Evolutionary conservation across 2,113 vertebrate genomes (phyloP), one percentile per base, ranked within the genome.

Genomic region (Meles meles): DNA sequence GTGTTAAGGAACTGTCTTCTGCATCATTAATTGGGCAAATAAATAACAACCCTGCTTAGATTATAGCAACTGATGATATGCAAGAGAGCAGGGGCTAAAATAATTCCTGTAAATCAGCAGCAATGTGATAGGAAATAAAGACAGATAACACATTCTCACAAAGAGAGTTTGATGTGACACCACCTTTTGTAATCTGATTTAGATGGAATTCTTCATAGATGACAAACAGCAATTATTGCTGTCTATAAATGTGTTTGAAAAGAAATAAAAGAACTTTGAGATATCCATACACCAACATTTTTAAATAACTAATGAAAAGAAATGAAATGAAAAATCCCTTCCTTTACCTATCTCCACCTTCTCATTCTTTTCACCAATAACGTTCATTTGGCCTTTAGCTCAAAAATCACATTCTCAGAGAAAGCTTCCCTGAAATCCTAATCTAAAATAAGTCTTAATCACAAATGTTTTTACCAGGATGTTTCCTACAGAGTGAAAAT

Each of bases 1-100:
- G 72, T 86, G 47, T 81, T 96, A 76, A 90, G 17, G 2, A 96
- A 77, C 59, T 87, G n/a, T 91, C 55, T 80, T 65, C 69, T 80
- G 4, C 34, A 88, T 83, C 82, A 83, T 91, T 93, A 95, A 87
- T 85, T 93, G 39, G 72, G 27, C 55, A 93, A 93, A 80, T 74
- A 84, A 80, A 79, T 88, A 88, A 80, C 44, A 96, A 57, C 59
- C 13, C 77, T 63, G 37, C 37, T 71, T 90, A 69, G 37, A 42
- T 71, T 82, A 57, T 86, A 93, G 55, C n/a, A 95, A 93, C 37
- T 18, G 44, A 27, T 94, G 34, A 74, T 74, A 83, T 88, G 5
- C 9, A 88, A 91, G 82, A 61, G 47, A 93, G 88, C 63, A 96
- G 39, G n/a, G 39, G n/a, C 42, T 85, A 63, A 81, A 63, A 61